Conservation (phyloP, 2,888 invertebrate species). For the Caenorhabditis sp. region DNA sequence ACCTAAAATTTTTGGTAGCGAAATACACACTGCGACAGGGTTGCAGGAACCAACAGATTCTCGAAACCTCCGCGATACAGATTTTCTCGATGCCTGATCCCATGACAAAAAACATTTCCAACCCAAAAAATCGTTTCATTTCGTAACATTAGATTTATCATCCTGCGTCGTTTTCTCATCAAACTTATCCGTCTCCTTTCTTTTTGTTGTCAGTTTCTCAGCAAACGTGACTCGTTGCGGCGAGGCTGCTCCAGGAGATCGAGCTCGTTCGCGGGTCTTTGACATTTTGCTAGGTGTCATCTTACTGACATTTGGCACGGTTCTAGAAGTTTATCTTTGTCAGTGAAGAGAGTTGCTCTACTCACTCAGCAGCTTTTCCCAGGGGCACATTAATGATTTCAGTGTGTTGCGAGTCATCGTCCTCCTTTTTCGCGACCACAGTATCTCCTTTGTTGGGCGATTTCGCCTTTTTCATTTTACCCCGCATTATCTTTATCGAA, state of each 20-base stretch:
- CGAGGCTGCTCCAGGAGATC: neutral
- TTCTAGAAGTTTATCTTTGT: neutral
- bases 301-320: neutral
- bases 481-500: constrained; percentile 22
- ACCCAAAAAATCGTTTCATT: too few species aligned
- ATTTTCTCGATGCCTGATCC: too few species aligned
- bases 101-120: too few species aligned
- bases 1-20: too few species aligned
- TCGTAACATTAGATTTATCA: too few species aligned
- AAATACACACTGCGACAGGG: too few species aligned
- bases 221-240: neutral
- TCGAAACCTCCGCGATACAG: too few species aligned
- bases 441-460: neutral
- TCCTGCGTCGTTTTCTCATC: too few species aligned
- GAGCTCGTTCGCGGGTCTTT: neutral
- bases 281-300: neutral
- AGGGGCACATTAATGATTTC: constrained; percentile 21
- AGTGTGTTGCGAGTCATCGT: constrained; percentile 27
- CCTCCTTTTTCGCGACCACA: constrained; percentile 2
- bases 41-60: too few species aligned
- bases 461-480: constrained; percentile 13
- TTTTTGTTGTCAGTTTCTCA: neutral
- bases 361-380: constrained; percentile 23
- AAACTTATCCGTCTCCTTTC: too few species aligned
- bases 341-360: neutral